Base-by-base conservation (phyloP, 1,140 invertebrate genomes). In the Heliconius melpomene region DNA sequence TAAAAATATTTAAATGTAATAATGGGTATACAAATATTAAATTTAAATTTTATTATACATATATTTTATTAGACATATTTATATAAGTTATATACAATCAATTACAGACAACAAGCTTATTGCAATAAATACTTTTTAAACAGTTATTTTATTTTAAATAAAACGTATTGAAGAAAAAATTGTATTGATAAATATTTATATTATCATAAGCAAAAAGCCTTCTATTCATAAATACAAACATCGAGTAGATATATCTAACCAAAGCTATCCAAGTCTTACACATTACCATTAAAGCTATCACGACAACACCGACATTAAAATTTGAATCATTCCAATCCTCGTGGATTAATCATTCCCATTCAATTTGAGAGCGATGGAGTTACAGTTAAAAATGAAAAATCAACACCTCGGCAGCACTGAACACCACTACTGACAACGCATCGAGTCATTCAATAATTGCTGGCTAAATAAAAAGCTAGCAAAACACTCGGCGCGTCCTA, bases 401-500 rank as follows among this genome's bases (percentile, higher is more conserved):
- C 79, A 84, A 86, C 85, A 86, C 85, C 85, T 86, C 79, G 77
- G 76, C 75, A 86, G 83, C 84, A 86, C 82, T 86, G 85, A 82
- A 82, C 83, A 85, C 79, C 84, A 84, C 85, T 83, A 86, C 79
- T 83, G 83, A 85, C 84, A 85, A 82, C 85, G 81, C 82, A 82
- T 86, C 79, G 83, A 82, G 81, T 85, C 85, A 83, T 83, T 82
- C 83, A 85, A 86, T 86, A 86, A 86, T 84, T 83, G 85, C 85
- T 86, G 85, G 79, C 83, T 86, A 86, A 86, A 86, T 83, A 86
- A 86, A 85, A 86, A 86, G 78, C 82, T 82, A 86, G 85, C 88
- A 88, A 91, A 91, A 91, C 86, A 89, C 89, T 88, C 85, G 84
- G 87, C 87, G 90, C 88, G 84, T 89, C 87, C 89, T 93, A 93